Evolutionary conservation across 2,113 vertebrate species (phyloP).

Genomic region (Tinamus guttatus): DNA sequence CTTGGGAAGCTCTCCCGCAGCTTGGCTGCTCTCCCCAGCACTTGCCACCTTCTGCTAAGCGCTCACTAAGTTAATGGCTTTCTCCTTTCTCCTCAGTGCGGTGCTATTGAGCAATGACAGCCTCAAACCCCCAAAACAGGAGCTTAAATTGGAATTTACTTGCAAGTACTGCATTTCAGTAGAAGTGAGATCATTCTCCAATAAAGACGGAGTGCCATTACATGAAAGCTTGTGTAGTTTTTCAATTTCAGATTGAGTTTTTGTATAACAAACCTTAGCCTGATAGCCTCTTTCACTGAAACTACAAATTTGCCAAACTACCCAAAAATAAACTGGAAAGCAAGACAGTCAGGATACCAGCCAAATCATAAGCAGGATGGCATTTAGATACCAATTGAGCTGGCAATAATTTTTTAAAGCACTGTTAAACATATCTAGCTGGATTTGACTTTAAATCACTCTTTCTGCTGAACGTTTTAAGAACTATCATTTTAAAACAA

Average conservation of each 20-base stretch:
- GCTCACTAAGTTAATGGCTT: background rate
- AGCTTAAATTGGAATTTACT: background rate
- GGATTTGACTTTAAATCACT: constrained; percentile 51
- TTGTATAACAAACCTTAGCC: background rate
- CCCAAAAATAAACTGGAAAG: constrained; percentile 64
- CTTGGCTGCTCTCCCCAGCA: background rate
- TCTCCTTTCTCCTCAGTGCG: background rate
- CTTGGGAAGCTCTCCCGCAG: background rate
- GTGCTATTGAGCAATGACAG: background rate
- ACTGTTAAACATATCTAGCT: constrained; percentile 33
- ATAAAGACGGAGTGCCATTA: background rate
- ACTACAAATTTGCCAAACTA: constrained; percentile 70
- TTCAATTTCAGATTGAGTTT: constrained; percentile 41
- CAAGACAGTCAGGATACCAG: constrained; percentile 31
- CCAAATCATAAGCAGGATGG: constrained; percentile 34
- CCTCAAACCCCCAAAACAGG: background rate
- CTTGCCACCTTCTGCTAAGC: background rate
- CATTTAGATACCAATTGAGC: constrained; percentile 33
- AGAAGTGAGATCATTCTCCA: constrained; percentile 3
- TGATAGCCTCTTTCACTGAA: constrained; percentile 26
- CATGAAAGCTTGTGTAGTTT: constrained; percentile 10
- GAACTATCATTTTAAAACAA: constrained; percentile 22
- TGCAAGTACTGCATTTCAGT: background rate
- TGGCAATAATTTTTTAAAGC: constrained; percentile 53
- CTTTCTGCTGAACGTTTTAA: constrained; percentile 1